Base-by-base conservation (phyloP, 2,797 vertebrate species). In the Enteromius viviparus region DNA sequence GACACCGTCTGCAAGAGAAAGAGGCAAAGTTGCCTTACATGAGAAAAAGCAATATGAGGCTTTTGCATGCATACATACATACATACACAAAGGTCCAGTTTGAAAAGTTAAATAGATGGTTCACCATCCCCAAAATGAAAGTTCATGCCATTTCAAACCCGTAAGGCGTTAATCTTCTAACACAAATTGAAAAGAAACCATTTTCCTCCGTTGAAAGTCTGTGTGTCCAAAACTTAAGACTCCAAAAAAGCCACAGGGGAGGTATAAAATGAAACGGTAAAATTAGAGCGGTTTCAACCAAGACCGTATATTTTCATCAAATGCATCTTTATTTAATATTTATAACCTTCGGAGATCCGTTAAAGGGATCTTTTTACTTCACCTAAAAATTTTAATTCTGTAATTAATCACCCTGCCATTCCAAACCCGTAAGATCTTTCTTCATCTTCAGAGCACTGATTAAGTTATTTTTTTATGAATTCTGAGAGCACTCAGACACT, bases 1-100 rank as follows among this genome's bases (percentile, higher is more conserved):
- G 94, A 96, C 89, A 93, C 90, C 88, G 92, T 93, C 96, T 97
- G 89, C 15, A 51, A 86, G 21, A 55, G 74, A 86, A 17, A 21
- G 69, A 40, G 17, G 4, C 17, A 51, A 47, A 55, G 32, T 85
- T 32, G 12, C 84, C 40, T 71, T 9, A 37, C 3, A 1, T n/a
- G 60, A 49, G 4, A 79, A 55, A 37, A 75, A n/a, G 49, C 11
- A 8, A 14, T n/a, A 11, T 6, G 1, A 29, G 15, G 29, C 26
- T 2, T 17, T 21, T 34, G 11, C 21, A 17, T 51, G 17, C 29
- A 21, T 21, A 42, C 42, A 1, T 32, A 32, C 29, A 32, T 32
- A 32, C 29, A 32, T 32, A 32, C 2, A 32, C 29, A 32, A 32
- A 32, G 3, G 1, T 7, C 29, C 49, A 34, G 21, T 55, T 15